These are phyloP conservation scores for Pteruthius melanotis DNA, from an alignment of 2,113 vertebrate genomes.

Conservation along the genomic window DNA sequence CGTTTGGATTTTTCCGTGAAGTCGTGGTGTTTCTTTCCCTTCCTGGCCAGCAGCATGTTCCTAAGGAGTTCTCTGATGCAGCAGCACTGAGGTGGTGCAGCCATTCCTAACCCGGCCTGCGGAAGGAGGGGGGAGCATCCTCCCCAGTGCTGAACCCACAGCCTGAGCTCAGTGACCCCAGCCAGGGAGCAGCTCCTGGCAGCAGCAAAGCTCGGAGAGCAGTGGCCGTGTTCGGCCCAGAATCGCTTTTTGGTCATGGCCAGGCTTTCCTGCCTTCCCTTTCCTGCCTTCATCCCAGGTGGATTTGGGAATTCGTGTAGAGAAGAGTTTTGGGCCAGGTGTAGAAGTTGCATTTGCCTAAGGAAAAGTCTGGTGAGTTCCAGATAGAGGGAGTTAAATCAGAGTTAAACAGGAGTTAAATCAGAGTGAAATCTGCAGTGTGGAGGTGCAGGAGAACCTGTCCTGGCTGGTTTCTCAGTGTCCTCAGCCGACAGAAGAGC, in stretches of 20 bases:
- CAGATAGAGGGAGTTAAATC: not conserved
- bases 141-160: not conserved
- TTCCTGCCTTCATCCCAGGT: not conserved
- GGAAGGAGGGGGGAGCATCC: not conserved
- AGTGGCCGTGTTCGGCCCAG: not conserved
- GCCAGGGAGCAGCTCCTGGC: not conserved
- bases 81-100: slow-evolving; percentile 42
- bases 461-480: not conserved
- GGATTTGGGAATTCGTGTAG: not conserved
- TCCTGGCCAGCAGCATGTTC: slow-evolving; percentile 41
- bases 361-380: not conserved
- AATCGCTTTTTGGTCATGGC: not conserved
- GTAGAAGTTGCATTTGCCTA: not conserved
- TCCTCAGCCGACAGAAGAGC: not conserved
- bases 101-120: not conserved
- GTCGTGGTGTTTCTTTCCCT: slow-evolving; percentile 58
- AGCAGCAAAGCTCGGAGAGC: not conserved
- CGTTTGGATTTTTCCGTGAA: slow-evolving; percentile 53
- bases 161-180: not conserved
- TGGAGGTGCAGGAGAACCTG: not conserved
- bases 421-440: not conserved
- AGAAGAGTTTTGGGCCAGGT: not conserved
- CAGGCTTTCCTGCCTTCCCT: not conserved
- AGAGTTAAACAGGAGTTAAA: too few species aligned
- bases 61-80: slow-evolving; percentile 54